A percentile compares a stretch with the other conserved stretches of the same genome.
Conservation (phyloP, 2,797 vertebrate genomes). For the Cossypha heuglini region DNA sequence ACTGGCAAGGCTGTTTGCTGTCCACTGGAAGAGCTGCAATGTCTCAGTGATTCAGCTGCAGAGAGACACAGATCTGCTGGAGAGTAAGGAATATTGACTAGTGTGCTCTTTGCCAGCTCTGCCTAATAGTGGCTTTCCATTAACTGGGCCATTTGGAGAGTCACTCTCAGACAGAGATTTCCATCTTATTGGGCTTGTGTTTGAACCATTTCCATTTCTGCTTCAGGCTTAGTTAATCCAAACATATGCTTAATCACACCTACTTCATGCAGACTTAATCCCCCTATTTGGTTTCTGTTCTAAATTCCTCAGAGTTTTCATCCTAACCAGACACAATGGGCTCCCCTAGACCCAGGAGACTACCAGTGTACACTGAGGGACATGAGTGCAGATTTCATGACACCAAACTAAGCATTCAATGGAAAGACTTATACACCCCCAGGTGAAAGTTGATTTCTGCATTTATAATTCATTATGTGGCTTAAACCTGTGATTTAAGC, state of each 20-base stretch:
- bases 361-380: not conserved
- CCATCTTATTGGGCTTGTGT: not conserved
- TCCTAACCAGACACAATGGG: not conserved
- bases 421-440: not conserved
- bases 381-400: not conserved
- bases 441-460: not conserved
- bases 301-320: not conserved
- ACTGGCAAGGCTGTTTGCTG: not conserved
- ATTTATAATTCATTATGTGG: not conserved
- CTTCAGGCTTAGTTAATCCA: not conserved
- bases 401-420: accelerated
- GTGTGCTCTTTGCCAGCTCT: not conserved
- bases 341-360: not conserved
- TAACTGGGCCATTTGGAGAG: not conserved
- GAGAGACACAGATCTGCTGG: not conserved
- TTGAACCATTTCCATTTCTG: not conserved
- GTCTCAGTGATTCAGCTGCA: not conserved
- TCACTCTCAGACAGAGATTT: not conserved
- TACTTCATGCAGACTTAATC: not conserved
- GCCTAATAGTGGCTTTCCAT: not conserved
- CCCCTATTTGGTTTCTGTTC: not conserved
- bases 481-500: not conserved
- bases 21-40: not conserved
- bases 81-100: not conserved
- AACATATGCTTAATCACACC: not conserved